Evolutionary conservation across 2,888 invertebrate genomes (phyloP).

Genomic region (Callimorpha dominula): DNA sequence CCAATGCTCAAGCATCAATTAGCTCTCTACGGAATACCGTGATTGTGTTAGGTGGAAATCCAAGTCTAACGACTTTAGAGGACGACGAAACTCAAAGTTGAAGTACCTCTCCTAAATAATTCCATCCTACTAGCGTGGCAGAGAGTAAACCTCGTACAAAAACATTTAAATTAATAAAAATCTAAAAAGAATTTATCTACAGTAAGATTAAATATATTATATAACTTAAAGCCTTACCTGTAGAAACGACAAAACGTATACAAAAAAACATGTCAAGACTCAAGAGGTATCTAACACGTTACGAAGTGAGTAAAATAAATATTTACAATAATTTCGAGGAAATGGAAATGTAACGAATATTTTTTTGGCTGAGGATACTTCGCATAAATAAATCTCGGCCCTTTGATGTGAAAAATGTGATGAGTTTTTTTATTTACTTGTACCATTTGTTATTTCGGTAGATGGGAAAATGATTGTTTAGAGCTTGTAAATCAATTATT

Average conservation of each 20-base stretch:
- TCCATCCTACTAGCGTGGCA: too few relatives aligned
- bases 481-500: neutral
- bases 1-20: too few relatives aligned
- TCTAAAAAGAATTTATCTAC: too few relatives aligned
- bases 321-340: conserved; percentile 10
- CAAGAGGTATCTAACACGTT: neutral
- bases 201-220: neutral
- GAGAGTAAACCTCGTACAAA: too few relatives aligned
- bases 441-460: conserved; percentile 9
- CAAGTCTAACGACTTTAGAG: too few relatives aligned
- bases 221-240: neutral
- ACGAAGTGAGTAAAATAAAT: conserved; percentile 12
- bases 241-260: neutral
- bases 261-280: neutral
- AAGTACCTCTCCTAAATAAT: too few relatives aligned
- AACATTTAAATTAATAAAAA: too few relatives aligned
- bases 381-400: conserved; percentile 14
- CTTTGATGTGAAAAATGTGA: conserved; percentile 18
- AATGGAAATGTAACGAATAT: conserved; percentile 12
- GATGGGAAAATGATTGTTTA: conserved; percentile 7
- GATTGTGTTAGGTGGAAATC: too few relatives aligned
- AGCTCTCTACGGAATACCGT: too few relatives aligned
- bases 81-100: too few relatives aligned
- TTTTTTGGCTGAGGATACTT: conserved; percentile 9
- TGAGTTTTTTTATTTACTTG: conserved; percentile 15